phyloP scores from a whole-genome alignment of 1,140 invertebrate genomes.

The Gryllus bimaculatus region DNA sequence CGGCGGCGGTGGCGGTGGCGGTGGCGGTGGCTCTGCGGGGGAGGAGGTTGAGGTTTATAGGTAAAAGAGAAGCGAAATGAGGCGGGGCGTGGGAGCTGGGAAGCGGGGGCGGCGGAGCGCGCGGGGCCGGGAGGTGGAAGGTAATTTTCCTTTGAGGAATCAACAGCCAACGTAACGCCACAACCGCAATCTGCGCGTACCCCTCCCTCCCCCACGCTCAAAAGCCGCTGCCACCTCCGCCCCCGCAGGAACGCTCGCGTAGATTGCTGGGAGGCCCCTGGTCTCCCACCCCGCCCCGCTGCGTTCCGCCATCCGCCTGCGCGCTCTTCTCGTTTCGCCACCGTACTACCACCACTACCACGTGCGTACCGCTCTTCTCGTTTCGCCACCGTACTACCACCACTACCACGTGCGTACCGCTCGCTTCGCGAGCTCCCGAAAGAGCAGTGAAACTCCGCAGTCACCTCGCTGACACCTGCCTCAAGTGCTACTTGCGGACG shows the following conservation, averaged over 20 bases:
- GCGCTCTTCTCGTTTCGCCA: no score
- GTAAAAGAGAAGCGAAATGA: slow-evolving; percentile 4
- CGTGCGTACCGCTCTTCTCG: no score
- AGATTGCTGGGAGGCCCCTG: neutral
- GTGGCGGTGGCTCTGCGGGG: neutral
- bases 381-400: no score
- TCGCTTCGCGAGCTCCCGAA: neutral
- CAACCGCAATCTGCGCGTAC: neutral
- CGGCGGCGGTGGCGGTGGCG: neutral
- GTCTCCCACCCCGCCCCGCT: neutral
- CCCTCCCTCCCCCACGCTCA: neutral
- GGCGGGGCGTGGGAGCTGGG: no score
- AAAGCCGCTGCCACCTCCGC: neutral
- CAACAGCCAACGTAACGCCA: neutral
- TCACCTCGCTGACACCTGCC: neutral
- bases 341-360: no score
- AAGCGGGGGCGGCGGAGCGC: no score
- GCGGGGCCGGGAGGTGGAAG: neutral
- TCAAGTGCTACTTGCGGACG: neutral
- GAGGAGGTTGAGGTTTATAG: neutral
- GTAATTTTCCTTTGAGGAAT: slow-evolving; percentile 5
- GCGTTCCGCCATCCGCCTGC: no score
- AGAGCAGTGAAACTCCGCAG: neutral
- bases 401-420: neutral
- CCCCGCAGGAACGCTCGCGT: neutral